Percentiles rank a stretch among this genome's conserved stretches.
phyloP scores from a whole-genome alignment of 2,113 vertebrate genomes.

The Hypomesus transpacificus region DNA sequence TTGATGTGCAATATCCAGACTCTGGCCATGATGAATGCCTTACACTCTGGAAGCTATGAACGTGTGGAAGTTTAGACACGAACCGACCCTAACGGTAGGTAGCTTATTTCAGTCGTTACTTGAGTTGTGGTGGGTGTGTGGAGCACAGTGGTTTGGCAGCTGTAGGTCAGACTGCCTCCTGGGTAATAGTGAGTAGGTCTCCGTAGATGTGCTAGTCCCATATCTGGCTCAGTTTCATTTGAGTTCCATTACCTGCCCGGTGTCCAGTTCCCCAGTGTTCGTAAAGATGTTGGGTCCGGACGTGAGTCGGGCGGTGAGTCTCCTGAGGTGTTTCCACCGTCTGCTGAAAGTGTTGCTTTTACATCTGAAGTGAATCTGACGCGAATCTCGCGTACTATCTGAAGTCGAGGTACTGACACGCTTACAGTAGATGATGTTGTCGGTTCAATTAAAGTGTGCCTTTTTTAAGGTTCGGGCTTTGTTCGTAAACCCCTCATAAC shows the following conservation, averaged over 20 bases:
- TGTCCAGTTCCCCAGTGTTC: too few relatives aligned
- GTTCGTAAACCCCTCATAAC: neutral
- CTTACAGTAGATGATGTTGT: neutral
- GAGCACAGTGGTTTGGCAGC: too few relatives aligned
- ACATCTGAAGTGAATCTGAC: neutral
- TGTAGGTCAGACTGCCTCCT: slow-evolving; percentile 5
- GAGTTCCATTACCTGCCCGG: neutral
- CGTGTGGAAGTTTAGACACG: slow-evolving; percentile 21
- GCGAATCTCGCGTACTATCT: neutral
- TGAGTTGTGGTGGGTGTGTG: neutral
- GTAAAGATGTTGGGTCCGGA: too few relatives aligned
- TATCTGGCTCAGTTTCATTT: slow-evolving; percentile 43
- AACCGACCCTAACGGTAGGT: slow-evolving; percentile 1
- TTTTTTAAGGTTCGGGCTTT: slow-evolving; percentile 3
- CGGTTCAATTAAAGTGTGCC: neutral
- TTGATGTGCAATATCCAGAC: neutral
- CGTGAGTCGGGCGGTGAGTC: neutral
- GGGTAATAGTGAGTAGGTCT: neutral
- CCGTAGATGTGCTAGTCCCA: slow-evolving; percentile 10
- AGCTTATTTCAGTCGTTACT: neutral
- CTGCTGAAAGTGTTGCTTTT: neutral
- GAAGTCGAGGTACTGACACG: neutral
- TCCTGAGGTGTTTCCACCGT: too few relatives aligned
- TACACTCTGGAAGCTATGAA: slow-evolving; percentile 61
- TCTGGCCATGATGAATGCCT: slow-evolving; percentile 62